These are phyloP conservation scores for Neoaliturus tenellus DNA, from an alignment of 2,888 invertebrate species.

Conservation along the genomic window DNA sequence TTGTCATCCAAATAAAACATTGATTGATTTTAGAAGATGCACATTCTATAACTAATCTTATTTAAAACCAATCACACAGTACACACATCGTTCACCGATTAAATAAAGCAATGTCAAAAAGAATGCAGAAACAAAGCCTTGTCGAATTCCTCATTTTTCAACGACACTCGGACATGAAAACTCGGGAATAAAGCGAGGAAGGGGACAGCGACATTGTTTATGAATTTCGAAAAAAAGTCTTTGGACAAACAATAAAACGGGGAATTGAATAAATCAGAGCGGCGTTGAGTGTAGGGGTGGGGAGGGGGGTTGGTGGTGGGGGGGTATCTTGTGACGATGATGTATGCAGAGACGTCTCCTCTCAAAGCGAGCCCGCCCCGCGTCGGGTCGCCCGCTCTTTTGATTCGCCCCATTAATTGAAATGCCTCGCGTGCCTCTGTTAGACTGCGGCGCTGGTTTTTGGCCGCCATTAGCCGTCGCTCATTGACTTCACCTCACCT, in stretches of 20 bases:
- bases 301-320: neutral
- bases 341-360: neutral
- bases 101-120: neutral
- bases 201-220: neutral
- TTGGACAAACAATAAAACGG: slow-evolving; percentile 26
- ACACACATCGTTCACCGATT: neutral
- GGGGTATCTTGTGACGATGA: slow-evolving; percentile 25
- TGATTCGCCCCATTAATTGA: slow-evolving; percentile 61
- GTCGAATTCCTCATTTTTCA: neutral
- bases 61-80: too few species aligned
- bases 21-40: too few species aligned
- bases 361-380: neutral
- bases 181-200: neutral
- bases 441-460: slow-evolving; percentile 50
- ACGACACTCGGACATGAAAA: neutral
- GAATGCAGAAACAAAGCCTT: neutral
- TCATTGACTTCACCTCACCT: slow-evolving; percentile 12
- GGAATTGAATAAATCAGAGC: slow-evolving; percentile 15
- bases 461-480: slow-evolving; percentile 42
- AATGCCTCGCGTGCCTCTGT: slow-evolving; percentile 59
- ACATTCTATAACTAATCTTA: too few species aligned
- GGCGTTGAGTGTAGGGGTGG: neutral
- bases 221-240: neutral
- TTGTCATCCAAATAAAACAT: too few species aligned
- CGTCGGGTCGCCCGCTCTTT: slow-evolving; percentile 49